Conservation (phyloP, 2,888 invertebrate species). For the Caenorhabditis uteleia region DNA sequence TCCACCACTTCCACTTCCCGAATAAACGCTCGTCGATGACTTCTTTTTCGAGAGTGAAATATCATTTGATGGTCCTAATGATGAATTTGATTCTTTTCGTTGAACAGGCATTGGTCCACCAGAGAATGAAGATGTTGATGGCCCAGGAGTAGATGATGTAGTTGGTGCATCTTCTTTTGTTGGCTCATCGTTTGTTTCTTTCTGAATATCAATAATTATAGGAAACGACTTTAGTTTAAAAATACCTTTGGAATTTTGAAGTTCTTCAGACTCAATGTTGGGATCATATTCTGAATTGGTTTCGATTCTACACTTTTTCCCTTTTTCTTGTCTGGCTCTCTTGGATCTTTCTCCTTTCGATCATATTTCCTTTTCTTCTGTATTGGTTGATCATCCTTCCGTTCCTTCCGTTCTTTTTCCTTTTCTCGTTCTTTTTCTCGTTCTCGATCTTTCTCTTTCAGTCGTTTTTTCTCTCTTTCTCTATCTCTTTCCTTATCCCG, state of each 20-base stretch:
- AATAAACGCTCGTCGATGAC: no score
- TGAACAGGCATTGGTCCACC: slow-evolving; percentile 7
- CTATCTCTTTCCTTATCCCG: slow-evolving; percentile 9
- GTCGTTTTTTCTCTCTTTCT: slow-evolving; percentile 1
- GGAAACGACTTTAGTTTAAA: no score
- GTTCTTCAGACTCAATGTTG: slow-evolving; percentile 30
- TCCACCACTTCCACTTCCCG: neutral
- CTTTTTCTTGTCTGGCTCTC: slow-evolving; percentile 31
- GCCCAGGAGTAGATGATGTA: neutral
- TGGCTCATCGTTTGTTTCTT: slow-evolving; percentile 17
- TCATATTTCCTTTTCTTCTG: slow-evolving; percentile 24
- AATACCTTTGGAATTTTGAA: slow-evolving; percentile 49
- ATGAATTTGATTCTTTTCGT: slow-evolving; percentile 18
- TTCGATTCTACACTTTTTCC: slow-evolving; percentile 12
- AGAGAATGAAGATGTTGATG: no score
- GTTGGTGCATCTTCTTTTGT: slow-evolving; percentile 5
- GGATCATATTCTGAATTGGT: slow-evolving; percentile 7
- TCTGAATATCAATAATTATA: slow-evolving; percentile 1
- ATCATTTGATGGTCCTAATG: neutral
- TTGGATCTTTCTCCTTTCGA: slow-evolving; percentile 20
- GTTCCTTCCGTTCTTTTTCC: slow-evolving; percentile 7
- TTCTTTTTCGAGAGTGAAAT: no score
- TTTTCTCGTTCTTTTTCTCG: slow-evolving; percentile 11
- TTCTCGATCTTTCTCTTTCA: slow-evolving; percentile 12
- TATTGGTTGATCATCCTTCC: slow-evolving; percentile 5